Evolutionary conservation across 2,888 invertebrate species (phyloP), one percentile per base, ranked within the genome.

Genomic region (Sympetrum striolatum): DNA sequence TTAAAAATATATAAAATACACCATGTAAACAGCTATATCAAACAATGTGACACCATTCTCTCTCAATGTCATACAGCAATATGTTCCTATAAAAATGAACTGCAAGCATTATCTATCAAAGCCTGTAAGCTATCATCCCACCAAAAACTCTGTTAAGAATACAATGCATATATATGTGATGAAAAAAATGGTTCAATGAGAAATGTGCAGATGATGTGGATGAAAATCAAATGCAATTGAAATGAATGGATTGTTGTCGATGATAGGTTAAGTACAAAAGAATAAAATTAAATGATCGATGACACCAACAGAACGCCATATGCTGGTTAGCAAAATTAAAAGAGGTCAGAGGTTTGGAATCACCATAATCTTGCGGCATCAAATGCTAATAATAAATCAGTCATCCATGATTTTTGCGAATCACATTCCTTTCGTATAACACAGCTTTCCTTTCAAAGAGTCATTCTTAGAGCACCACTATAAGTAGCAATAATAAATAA

Each of bases 381-480:
- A 73, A 31, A 73, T 73, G 73, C 25, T 18, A 12, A 14, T 73
- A 10, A 12, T 31, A 3, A 64, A 25, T 64, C 64, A 14, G 25
- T 73, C 4, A 14, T 31, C 73, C 3, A 25, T 73, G 31, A 31
- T 31, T 31, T 31, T 31, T n/a, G 58, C 60, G 35, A 60, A 86
- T 64, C 86, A 86, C 86, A 86, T 37, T n/a, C 4, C 86, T 64
- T 31, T 22, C 22, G 37, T 58, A 86, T 44, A 86, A n/a, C 73
- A 73, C 73, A 73, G 73, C 1, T 86, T 60, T 64, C 64, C 58
- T 86, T 64, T 86, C 22, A 60, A 15, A 60, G 86, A 86, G 60
- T 60, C 6, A 35, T 35, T 37, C 60, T 86, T 60, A 64, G 60
- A 86, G 86, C 86, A 86, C 86, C 86, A 64, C 60, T 60, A 39